These are phyloP conservation scores for Gavia stellata DNA, from an alignment of 2,113 vertebrate species.

Conservation along the genomic window DNA sequence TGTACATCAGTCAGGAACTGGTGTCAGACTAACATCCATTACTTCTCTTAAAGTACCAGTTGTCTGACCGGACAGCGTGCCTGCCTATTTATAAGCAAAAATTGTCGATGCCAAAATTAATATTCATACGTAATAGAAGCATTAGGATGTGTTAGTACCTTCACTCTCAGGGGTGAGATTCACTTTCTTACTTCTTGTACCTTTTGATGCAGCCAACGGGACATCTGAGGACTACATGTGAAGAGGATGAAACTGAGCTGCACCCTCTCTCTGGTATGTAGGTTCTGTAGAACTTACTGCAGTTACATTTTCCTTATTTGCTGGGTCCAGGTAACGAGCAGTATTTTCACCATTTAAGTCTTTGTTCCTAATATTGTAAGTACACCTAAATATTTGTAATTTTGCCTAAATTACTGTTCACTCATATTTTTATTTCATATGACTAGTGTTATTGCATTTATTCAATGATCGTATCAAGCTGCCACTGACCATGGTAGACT, in stretches of 20 bases:
- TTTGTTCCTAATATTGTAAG: neutral
- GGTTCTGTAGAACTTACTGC: neutral
- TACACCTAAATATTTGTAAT: neutral
- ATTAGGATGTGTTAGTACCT: neutral
- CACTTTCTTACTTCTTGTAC: neutral
- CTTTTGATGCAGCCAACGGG: neutral
- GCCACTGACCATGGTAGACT: neutral
- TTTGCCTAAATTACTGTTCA: neutral
- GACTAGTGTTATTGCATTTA: neutral
- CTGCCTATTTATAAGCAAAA: neutral
- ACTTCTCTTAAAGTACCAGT: neutral
- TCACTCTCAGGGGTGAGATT: neutral
- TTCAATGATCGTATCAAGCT: neutral
- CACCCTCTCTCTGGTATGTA: neutral
- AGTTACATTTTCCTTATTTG: neutral
- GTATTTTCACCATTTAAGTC: neutral
- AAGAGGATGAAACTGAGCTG: neutral
- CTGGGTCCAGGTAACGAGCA: neutral
- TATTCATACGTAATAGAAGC: neutral
- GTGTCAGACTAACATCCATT: neutral
- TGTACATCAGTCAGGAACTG: neutral
- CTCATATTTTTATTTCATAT: neutral
- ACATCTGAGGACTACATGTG: fast-evolving
- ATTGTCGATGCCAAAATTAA: neutral
- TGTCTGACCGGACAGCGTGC: neutral